These are phyloP conservation scores for Eidolon dupreanum DNA, from an alignment of 2,797 vertebrate genomes.

Conservation along the genomic window DNA sequence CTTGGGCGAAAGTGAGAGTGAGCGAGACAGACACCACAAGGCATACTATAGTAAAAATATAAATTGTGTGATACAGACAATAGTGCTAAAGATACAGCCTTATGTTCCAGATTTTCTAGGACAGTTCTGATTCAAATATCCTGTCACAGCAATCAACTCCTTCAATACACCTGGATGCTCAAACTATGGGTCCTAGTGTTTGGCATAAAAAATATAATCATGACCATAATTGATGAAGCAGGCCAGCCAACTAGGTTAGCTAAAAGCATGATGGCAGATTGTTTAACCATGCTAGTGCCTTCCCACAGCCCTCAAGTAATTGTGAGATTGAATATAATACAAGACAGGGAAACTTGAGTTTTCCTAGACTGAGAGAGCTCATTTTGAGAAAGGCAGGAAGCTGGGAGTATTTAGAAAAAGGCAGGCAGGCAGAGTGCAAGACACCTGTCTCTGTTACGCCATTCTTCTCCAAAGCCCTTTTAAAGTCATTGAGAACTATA, in stretches of 20 bases:
- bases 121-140: conserved; percentile 33
- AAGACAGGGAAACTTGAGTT: background rate
- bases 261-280: background rate
- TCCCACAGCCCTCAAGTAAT: conserved; percentile 5
- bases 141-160: background rate
- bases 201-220: conserved; percentile 35
- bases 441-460: background rate
- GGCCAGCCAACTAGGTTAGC: background rate
- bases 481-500: conserved; percentile 34
- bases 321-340: background rate
- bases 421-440: background rate
- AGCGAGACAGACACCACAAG: background rate
- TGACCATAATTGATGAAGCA: conserved; percentile 5
- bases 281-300: background rate
- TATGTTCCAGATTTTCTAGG: background rate
- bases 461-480: background rate
- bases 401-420: background rate
- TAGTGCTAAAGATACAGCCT: background rate
- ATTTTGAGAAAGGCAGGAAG: conserved; percentile 8
- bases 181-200: background rate
- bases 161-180: background rate
- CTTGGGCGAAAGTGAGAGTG: background rate
- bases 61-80: background rate
- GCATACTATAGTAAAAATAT: background rate
- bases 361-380: background rate